These are phyloP conservation scores for Calycopis cecrops DNA, from an alignment of 1,140 invertebrate species.

Conservation along the genomic window DNA sequence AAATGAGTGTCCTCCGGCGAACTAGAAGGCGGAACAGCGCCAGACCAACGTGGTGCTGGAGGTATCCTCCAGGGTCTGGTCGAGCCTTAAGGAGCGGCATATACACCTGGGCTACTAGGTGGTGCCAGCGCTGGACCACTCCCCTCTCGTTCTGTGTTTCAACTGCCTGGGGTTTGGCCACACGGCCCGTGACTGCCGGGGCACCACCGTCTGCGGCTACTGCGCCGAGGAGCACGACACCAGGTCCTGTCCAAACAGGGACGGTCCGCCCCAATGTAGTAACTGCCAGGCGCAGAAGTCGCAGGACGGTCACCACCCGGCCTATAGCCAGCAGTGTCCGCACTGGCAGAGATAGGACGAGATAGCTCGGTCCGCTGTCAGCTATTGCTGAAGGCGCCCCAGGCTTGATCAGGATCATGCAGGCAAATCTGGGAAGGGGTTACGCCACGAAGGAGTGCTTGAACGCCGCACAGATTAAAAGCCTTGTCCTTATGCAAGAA, in stretches of 20 bases:
- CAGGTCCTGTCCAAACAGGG: background rate
- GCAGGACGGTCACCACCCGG: no score
- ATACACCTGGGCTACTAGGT: background rate
- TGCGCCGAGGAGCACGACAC: background rate
- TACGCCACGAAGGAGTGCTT: no score
- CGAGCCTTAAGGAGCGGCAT: background rate
- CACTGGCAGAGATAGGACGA: no score
- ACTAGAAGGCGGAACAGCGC: no score
- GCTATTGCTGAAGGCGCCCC: no score
- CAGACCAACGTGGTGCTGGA: background rate
- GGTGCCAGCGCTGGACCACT: background rate
- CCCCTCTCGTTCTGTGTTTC: background rate
- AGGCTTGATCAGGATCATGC: no score
- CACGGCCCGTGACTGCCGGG: background rate
- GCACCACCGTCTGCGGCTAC: background rate
- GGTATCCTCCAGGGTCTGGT: background rate
- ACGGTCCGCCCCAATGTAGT: background rate
- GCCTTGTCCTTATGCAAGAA: no score
- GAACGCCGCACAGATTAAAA: no score
- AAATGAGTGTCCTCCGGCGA: no score
- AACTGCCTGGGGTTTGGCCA: constrained; percentile 2
- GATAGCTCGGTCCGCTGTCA: no score
- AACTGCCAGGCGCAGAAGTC: background rate
- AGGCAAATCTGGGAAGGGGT: no score
- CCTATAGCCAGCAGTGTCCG: background rate